Evolutionary conservation across 2,888 invertebrate genomes (phyloP).

Genomic region (Xestia rhomboidea): DNA sequence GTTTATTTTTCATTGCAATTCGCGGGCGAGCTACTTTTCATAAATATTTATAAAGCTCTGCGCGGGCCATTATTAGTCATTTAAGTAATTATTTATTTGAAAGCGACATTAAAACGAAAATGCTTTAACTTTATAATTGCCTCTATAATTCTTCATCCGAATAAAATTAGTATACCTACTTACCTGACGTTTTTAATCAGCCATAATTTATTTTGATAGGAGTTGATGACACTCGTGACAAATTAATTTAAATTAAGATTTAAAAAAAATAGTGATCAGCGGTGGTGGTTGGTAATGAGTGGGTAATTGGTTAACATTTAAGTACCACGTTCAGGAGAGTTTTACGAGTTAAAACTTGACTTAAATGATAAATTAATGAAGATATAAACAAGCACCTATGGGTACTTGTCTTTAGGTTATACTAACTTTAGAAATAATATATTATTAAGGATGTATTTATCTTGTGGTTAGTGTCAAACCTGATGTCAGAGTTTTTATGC

Average conservation of each 20-base stretch:
- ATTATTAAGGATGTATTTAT: not conserved
- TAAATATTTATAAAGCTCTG: slow-evolving; percentile 46
- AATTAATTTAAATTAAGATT: not conserved
- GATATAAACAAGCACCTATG: too few species aligned
- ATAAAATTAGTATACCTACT: not conserved
- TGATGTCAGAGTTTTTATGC: too few species aligned
- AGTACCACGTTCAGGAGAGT: not conserved
- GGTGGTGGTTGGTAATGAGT: not conserved
- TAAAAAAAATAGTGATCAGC: not conserved
- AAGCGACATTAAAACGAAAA: slow-evolving; percentile 23
- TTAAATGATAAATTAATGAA: not conserved
- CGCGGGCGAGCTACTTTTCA: slow-evolving; percentile 26
- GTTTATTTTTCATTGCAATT: not conserved
- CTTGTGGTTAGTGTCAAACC: too few species aligned
- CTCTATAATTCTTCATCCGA: not conserved
- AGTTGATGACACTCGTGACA: not conserved
- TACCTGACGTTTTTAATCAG: not conserved
- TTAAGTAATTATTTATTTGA: slow-evolving; percentile 41
- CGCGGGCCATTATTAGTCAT: slow-evolving; percentile 3
- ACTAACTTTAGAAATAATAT: not conserved
- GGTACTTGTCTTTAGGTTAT: not conserved
- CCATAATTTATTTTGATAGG: not conserved
- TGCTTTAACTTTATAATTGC: slow-evolving; percentile 23
- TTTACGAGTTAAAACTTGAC: not conserved
- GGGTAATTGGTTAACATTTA: not conserved